These are phyloP conservation scores for Ormia ochracea DNA, from an alignment of 2,888 invertebrate genomes.

Conservation along the genomic window DNA sequence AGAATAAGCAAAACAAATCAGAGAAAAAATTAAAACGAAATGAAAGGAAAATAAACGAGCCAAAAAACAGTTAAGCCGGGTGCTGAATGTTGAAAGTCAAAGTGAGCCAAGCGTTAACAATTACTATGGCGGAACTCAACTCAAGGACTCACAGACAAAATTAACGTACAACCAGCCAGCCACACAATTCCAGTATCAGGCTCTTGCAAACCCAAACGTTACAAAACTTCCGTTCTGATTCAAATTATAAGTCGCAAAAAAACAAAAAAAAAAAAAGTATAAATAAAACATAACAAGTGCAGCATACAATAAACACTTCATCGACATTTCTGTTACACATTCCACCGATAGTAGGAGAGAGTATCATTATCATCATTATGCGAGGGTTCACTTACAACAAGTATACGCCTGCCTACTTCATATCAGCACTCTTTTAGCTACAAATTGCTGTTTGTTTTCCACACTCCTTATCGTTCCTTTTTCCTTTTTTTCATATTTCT, in stretches of 20 bases:
- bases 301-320: constrained; percentile 26
- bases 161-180: constrained; percentile 55
- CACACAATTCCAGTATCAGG: constrained; percentile 69
- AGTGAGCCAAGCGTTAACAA: constrained; percentile 60
- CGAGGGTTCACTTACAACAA: constrained; percentile 21
- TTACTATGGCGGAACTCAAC: constrained; percentile 54
- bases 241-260: constrained; percentile 40
- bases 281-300: constrained; percentile 45
- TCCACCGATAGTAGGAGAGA: background rate
- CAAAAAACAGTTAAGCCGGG: constrained; percentile 42
- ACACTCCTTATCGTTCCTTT: background rate
- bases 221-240: constrained; percentile 60
- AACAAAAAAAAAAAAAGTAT: constrained; percentile 5
- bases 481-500: constrained; percentile 1
- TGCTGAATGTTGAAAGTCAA: constrained; percentile 45
- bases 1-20: constrained; percentile 35
- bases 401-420: constrained; percentile 42
- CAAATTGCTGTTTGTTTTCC: constrained; percentile 3
- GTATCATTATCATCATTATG: constrained; percentile 46
- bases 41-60: background rate
- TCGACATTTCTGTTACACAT: constrained; percentile 9
- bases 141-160: constrained; percentile 65
- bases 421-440: background rate
- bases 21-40: background rate
- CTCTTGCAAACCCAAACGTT: constrained; percentile 51